These are phyloP conservation scores for Gymnocheta viridis DNA, from an alignment of 2,888 invertebrate species.

Conservation along the genomic window DNA sequence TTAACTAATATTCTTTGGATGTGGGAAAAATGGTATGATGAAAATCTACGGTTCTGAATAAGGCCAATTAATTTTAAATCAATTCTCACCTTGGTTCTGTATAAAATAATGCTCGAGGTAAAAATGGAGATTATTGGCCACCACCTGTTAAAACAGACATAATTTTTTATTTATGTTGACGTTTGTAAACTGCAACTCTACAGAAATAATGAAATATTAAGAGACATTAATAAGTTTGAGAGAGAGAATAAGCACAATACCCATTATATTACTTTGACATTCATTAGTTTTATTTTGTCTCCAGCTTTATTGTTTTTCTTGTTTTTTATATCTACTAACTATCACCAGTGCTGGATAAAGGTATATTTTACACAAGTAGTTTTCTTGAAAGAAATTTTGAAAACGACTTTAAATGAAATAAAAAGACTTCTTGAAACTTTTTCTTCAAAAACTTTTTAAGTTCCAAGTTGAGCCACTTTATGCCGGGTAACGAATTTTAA, in stretches of 20 bases:
- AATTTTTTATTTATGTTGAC: constrained; percentile 1
- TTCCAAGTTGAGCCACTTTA: no score
- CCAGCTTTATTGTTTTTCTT: not conserved
- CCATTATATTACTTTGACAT: constrained; percentile 11
- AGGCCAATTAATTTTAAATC: no score
- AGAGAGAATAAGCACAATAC: not conserved
- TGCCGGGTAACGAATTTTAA: no score
- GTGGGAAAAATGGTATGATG: no score
- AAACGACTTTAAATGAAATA: no score
- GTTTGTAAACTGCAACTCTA: not conserved
- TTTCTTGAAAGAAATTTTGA: no score
- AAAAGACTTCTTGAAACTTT: no score
- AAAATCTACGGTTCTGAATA: no score
- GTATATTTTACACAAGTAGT: not conserved
- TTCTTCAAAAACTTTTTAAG: no score
- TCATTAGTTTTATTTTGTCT: constrained; percentile 31
- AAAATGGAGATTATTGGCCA: not conserved
- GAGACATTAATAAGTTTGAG: not conserved
- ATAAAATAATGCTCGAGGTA: no score
- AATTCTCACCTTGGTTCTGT: no score
- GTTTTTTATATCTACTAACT: not conserved
- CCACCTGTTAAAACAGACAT: constrained; percentile 4
- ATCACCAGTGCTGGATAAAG: not conserved
- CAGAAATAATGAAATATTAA: not conserved
- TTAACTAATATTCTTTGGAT: no score